These are phyloP conservation scores for Ictalurus punctatus DNA, from an alignment of 2,113 vertebrate species.

Conservation along the genomic window DNA sequence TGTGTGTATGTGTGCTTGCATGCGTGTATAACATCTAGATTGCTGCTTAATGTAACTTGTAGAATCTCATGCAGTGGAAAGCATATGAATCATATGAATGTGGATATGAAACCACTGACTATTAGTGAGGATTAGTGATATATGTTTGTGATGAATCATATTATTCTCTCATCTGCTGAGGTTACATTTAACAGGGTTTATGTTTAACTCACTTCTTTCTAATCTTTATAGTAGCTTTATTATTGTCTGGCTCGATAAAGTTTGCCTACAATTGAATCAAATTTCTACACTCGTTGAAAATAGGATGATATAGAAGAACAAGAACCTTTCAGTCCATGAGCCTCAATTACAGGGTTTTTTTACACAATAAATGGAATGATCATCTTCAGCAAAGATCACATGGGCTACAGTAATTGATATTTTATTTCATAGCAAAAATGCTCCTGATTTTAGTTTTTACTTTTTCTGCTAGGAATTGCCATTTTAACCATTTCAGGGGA, in stretches of 20 bases:
- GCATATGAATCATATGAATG: not conserved
- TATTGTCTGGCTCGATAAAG: not conserved
- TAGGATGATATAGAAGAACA: not conserved
- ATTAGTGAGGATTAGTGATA: not conserved
- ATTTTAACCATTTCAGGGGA: too few species aligned
- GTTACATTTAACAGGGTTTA: not conserved
- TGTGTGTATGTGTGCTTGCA: constrained; percentile 45
- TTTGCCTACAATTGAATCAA: not conserved
- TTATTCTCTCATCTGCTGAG: not conserved
- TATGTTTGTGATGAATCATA: constrained; percentile 1
- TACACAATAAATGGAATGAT: not conserved
- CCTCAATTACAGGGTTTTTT: not conserved
- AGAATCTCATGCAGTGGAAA: constrained; percentile 11
- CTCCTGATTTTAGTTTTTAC: too few species aligned
- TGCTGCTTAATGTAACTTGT: constrained; percentile 9
- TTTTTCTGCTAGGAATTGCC: too few species aligned
- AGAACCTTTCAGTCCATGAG: not conserved
- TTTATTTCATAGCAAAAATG: too few species aligned
- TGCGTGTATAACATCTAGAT: not conserved
- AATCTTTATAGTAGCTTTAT: not conserved
- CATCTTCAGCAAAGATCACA: not conserved
- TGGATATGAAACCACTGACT: constrained; percentile 1
- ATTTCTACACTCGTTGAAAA: not conserved
- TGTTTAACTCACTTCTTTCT: not conserved
- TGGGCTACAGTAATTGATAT: too few species aligned